Evolutionary conservation across 2,113 vertebrate genomes (phyloP).

Genomic region (Mus musculus): GRCm39 chr19:11075501-11076000

Average conservation of each 20-base stretch:
- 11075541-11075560: neutral
- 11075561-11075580: neutral
- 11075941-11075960: neutral
- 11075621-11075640: neutral
- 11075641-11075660: neutral
- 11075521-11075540: neutral
- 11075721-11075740: neutral
- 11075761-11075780: neutral
- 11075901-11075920: neutral
- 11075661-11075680: neutral
- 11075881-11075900: neutral
- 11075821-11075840: neutral
- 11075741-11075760: neutral
- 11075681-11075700: neutral
- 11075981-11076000: neutral
- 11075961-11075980: neutral
- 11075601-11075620: neutral
- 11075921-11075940: neutral
- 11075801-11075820: neutral
- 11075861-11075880: neutral
- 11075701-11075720: neutral
- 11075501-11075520: neutral
- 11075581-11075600: neutral
- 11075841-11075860: neutral
- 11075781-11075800: neutral